Conservation (phyloP, 92 coral and sea anemone genomes). For the Palythoa caribaeorum region DNA sequence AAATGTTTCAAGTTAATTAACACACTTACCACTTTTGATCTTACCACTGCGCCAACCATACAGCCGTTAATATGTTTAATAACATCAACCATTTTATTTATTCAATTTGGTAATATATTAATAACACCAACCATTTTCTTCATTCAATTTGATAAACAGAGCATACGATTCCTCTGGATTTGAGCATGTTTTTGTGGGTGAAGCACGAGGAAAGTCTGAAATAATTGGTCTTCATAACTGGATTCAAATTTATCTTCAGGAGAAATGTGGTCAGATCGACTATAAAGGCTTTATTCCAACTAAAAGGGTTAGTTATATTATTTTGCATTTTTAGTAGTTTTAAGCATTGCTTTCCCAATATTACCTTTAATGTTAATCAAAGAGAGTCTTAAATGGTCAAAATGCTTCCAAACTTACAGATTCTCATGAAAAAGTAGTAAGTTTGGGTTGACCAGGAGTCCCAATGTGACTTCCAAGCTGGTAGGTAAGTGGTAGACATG, state of each 20-base stretch:
- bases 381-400: neutral
- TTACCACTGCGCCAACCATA: no score
- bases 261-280: slow-evolving; percentile 87
- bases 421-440: no score
- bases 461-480: no score
- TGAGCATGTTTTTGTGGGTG: slow-evolving; percentile 99
- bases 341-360: neutral
- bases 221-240: slow-evolving; percentile 98
- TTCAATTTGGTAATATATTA: no score
- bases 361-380: neutral
- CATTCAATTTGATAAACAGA: slow-evolving; percentile 36
- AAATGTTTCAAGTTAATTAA: no score
- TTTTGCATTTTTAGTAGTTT: neutral
- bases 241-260: slow-evolving; percentile 99
- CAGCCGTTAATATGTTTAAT: no score
- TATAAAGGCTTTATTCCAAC: slow-evolving; percentile 93
- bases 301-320: slow-evolving; percentile 71
- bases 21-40: no score
- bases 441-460: no score
- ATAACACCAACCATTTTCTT: neutral
- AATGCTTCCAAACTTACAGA: no score
- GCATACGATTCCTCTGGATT: slow-evolving; percentile 92
- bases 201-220: slow-evolving; percentile 83
- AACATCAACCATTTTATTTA: no score
- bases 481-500: no score